phyloP scores from a whole-genome alignment of 2,888 invertebrate species.

The Synanthedon formicaeformis region DNA sequence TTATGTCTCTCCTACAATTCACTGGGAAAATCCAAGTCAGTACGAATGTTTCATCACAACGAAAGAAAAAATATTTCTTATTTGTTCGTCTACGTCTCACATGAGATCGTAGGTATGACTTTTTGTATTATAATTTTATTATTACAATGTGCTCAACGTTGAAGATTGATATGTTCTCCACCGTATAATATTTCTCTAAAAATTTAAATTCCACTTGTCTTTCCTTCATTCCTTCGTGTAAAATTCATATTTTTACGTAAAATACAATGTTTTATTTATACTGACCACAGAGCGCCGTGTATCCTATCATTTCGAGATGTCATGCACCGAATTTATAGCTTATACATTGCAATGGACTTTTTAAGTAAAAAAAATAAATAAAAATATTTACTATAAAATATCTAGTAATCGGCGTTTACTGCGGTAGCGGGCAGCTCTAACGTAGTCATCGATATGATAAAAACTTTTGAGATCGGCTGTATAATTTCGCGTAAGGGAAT shows the following conservation, averaged over 20 bases:
- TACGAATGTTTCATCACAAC: too few relatives aligned
- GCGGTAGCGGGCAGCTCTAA: slow-evolving; percentile 29
- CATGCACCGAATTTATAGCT: slow-evolving; percentile 24
- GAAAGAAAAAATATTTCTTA: too few relatives aligned
- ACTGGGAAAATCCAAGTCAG: too few relatives aligned
- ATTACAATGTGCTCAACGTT: too few relatives aligned
- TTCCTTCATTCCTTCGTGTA: not conserved
- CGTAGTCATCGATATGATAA: slow-evolving; percentile 36
- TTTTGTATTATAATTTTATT: too few relatives aligned
- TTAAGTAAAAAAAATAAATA: slow-evolving; percentile 9
- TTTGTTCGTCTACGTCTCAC: too few relatives aligned
- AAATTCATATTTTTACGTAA: not conserved
- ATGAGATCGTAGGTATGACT: too few relatives aligned
- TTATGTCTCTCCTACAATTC: too few relatives aligned
- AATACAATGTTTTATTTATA: not conserved
- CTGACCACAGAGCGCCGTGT: slow-evolving; percentile 10
- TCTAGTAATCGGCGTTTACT: slow-evolving; percentile 22
- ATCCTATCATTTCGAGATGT: slow-evolving; percentile 34
- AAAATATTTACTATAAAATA: slow-evolving; percentile 26
- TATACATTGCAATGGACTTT: slow-evolving; percentile 8
- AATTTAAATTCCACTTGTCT: not conserved
- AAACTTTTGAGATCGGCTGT: slow-evolving; percentile 35
- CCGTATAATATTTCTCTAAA: not conserved
- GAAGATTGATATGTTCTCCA: too few relatives aligned
- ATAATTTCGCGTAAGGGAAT: slow-evolving; percentile 35